A percentile compares a stretch with the other conserved stretches of the same genome.
phyloP scores from a whole-genome alignment of 2,113 vertebrate genomes.

The Pterocles burchelli region DNA sequence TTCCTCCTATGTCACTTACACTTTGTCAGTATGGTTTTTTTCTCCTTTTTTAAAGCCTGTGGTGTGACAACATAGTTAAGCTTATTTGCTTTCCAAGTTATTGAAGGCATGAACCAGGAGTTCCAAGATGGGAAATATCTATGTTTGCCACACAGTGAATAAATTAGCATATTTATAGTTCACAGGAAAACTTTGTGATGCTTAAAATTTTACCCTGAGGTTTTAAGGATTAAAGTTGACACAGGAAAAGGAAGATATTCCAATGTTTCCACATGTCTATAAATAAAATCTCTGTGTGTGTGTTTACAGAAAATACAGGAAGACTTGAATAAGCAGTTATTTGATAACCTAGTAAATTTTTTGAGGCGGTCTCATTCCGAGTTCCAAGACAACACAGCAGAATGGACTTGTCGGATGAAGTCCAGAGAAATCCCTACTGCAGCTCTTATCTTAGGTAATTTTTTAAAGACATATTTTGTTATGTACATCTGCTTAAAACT shows the following conservation, averaged over 20 bases:
- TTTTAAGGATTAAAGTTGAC: background rate
- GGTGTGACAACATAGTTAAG: background rate
- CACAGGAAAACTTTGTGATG: background rate
- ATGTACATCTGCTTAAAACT: background rate
- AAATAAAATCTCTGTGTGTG: background rate
- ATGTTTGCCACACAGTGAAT: background rate
- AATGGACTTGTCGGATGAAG: slow-evolving; percentile 85
- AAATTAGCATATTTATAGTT: background rate
- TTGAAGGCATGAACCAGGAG: background rate
- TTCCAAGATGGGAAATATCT: background rate
- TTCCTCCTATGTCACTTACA: background rate
- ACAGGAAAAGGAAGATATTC: background rate
- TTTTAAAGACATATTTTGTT: background rate
- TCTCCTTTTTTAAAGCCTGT: background rate
- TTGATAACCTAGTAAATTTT: slow-evolving; percentile 86
- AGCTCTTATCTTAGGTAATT: slow-evolving; percentile 87
- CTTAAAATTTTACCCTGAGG: background rate
- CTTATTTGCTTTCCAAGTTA: background rate
- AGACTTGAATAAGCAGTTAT: slow-evolving; percentile 87
- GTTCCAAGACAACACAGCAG: slow-evolving; percentile 71
- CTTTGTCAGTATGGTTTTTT: background rate
- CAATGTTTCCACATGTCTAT: background rate
- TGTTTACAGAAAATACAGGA: slow-evolving; percentile 85
- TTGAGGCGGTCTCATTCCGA: slow-evolving; percentile 78
- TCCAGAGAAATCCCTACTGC: slow-evolving; percentile 92